phyloP scores from a whole-genome alignment of 2,113 vertebrate genomes.

The Melierax canorus region DNA sequence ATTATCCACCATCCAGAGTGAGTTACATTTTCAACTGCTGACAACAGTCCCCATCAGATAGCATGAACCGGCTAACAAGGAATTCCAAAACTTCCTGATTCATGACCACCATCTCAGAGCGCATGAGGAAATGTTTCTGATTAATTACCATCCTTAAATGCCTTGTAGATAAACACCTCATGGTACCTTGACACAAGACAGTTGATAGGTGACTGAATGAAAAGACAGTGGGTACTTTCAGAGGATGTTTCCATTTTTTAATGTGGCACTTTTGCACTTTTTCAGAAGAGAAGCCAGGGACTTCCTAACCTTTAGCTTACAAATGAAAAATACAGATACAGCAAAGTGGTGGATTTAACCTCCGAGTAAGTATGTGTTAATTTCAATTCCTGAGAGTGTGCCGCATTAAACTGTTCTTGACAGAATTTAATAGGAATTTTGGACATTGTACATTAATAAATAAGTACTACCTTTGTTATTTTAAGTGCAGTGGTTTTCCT shows the following conservation, averaged over 20 bases:
- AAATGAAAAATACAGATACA: background rate
- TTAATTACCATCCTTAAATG: background rate
- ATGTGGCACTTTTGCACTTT: background rate
- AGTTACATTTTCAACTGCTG: background rate
- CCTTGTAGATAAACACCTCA: background rate
- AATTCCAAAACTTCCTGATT: background rate
- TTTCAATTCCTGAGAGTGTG: background rate
- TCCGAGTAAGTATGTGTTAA: background rate
- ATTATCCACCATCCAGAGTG: background rate
- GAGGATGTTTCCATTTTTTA: background rate
- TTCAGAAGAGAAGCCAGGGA: background rate
- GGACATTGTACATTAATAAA: slow-evolving; percentile 30
- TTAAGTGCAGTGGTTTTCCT: slow-evolving; percentile 53
- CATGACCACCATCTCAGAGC: background rate
- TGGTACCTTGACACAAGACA: background rate
- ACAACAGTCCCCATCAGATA: background rate
- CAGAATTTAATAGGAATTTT: slow-evolving; percentile 44
- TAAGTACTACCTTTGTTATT: slow-evolving; percentile 49
- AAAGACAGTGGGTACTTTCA: background rate
- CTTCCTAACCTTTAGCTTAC: background rate
- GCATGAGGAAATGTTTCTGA: background rate
- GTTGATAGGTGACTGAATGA: background rate
- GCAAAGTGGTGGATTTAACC: background rate
- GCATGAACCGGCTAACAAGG: background rate
- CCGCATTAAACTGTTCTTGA: slow-evolving; percentile 13